Base-by-base conservation (phyloP, 2,888 invertebrate genomes). In the Hylaea fasciaria region DNA sequence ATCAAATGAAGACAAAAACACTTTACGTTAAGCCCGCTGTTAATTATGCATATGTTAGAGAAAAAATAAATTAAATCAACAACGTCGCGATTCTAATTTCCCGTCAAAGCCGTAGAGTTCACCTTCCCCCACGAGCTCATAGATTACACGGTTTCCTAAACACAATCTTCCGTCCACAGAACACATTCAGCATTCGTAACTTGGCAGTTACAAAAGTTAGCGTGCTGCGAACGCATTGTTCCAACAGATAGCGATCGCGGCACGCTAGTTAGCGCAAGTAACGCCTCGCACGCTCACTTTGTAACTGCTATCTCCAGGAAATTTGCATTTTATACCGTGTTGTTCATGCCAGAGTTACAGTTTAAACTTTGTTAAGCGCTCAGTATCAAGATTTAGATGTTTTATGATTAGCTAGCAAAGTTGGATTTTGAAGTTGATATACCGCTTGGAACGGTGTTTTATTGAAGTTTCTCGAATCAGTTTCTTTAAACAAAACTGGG, bases 141-240 rank as follows among this genome's bases (percentile, higher is more conserved):
- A 32, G 10, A 32, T 32, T 7, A 32, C 7, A 7, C 1, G 7
- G 32, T 32, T 32, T 32, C 9, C 10, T 9, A 32, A 22, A 5
- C 35, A 35, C 35, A 2, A 37, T 16, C 14, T 14, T 41, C 43
- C 13, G 40, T 1, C 29, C 28, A 45, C 29, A 40, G 41, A 47
- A 29, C 29, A 47, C 32, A 54, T 54, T 22, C 10, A 29, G 28
- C 28, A 49, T 45, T 40, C 3, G 39, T n/a, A 44, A 37, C 11
- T 22, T 17, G 40, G 46, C 51, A 51, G 40, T 35, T 14, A 51
- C 37, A 44, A 49, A 29, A 48, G 29, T 28, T 54, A 40, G 53
- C 53, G 58, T 59, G 53, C 49, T 53, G 40, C 39, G 12, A 40
- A n/a, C 53, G 44, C 39, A 60, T 51, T 51, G 52, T 52, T 51